Base-by-base conservation (phyloP, 2,888 invertebrate species). In the Drymonia ruficornis region DNA sequence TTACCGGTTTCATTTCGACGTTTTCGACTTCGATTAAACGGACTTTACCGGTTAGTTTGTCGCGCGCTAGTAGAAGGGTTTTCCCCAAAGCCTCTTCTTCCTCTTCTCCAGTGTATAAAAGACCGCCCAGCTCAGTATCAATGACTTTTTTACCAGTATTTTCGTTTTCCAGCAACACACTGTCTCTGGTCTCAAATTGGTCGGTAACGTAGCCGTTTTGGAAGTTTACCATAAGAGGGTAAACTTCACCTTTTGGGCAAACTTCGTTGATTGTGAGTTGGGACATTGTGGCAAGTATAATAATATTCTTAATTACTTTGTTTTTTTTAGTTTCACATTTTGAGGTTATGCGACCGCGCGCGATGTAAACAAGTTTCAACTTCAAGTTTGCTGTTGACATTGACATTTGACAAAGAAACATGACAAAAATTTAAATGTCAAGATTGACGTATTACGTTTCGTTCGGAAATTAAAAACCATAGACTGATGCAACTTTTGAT, bases 131-230 rank as follows among this genome's bases (percentile, higher is more conserved):
- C 15, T 84, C 80, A 0, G 81, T 70, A 0, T 75, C 76, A 1
- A 87, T 12, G 0, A 65, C 67, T 66, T 81, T 86, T 29, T 57
- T 73, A 0, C 62, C 63, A n/a, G 63, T 80, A 9, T 68, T 59
- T 38, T 78, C 70, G 40, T 89, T 70, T 46, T 72, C 65, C 0
- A 83, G 67, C 0, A 89, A 12, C 2, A 68, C 18, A 61, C 87
- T 87, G 0, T 76, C 63, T 34, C 68, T 62, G 0, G 65, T 56
- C 3, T 60, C 61, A 46, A 89, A 87, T n/a, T 79, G 56, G 0
- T 85, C 76, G 0, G 79, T 83, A 0, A 80, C 61, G 52, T 87
- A 86, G 0, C 89, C 91, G 69, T 91, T 90, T 76, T 87, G 89
- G 49, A 91, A 91, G 52, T 80, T 79, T 0, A 86, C 65, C 7